A percentile compares a stretch with the other conserved stretches of the same genome.
phyloP scores from a whole-genome alignment of 2,113 vertebrate genomes.

The Microtus oregoni region DNA sequence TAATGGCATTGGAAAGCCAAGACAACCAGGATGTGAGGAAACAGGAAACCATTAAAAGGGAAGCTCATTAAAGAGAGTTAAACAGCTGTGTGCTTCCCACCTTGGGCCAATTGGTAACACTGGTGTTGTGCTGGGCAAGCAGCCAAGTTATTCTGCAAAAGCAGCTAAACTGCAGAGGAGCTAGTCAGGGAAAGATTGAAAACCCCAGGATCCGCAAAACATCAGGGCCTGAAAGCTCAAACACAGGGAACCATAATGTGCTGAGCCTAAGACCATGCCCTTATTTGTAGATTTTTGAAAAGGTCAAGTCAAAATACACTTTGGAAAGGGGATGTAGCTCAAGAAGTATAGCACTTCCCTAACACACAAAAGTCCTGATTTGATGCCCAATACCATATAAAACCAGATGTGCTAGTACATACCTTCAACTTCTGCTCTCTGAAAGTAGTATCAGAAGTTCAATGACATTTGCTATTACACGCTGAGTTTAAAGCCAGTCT shows the following conservation, averaged over 20 bases:
- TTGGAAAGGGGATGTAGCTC: not conserved
- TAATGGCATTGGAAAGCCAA: not conserved
- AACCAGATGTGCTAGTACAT: not conserved
- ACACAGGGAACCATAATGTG: not conserved
- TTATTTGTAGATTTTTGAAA: not conserved
- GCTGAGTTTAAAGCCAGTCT: not conserved
- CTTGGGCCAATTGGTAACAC: conserved; percentile 5
- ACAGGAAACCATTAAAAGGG: conserved; percentile 12
- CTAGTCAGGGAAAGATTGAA: not conserved
- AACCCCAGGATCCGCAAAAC: not conserved
- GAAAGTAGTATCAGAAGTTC: not conserved
- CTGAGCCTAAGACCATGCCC: not conserved
- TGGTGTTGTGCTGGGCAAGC: not conserved
- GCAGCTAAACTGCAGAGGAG: not conserved
- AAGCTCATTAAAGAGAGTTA: conserved; percentile 50
- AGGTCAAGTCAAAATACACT: not conserved
- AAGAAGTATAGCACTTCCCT: not conserved
- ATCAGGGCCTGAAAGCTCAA: not conserved
- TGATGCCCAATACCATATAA: not conserved
- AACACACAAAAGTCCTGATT: not conserved
- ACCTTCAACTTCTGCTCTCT: not conserved
- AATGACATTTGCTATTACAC: not conserved
- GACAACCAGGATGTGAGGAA: not conserved
- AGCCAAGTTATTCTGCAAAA: conserved; percentile 12
- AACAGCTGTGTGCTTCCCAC: conserved; percentile 15